Conservation (phyloP, 2,113 vertebrate species). For the Mixornis gularis region DNA sequence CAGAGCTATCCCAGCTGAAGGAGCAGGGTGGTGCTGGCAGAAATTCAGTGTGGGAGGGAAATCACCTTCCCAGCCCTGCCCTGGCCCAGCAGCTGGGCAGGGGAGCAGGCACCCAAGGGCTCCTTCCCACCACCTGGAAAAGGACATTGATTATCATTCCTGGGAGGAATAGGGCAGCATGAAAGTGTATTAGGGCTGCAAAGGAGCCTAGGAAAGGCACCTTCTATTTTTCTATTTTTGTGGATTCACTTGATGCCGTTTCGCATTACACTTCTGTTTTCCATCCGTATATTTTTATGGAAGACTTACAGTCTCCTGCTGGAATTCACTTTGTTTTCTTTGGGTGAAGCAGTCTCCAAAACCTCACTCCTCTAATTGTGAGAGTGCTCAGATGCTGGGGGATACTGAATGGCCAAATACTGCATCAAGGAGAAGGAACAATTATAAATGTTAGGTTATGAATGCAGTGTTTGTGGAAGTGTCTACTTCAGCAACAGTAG, state of each 20-base stretch:
- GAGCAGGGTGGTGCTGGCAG: neutral
- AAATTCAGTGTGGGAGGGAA: fast-evolving
- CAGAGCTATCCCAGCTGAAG: neutral
- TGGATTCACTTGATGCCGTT: neutral
- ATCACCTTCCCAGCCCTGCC: neutral
- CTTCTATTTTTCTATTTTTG: neutral
- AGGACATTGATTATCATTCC: neutral
- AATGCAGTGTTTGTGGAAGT: neutral
- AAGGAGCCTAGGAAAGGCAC: neutral
- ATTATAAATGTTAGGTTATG: neutral
- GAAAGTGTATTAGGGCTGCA: neutral
- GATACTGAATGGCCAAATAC: neutral
- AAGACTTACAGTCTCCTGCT: neutral
- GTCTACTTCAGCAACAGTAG: neutral
- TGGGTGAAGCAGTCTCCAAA: neutral
- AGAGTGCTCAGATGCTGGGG: neutral
- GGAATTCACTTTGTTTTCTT: neutral
- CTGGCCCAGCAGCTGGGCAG: neutral
- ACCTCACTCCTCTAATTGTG: neutral
- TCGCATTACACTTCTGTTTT: fast-evolving
- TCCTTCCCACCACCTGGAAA: neutral
- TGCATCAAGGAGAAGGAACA: neutral
- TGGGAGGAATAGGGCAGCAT: neutral
- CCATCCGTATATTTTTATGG: fast-evolving
- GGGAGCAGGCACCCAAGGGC: neutral